These are phyloP conservation scores for Phragmatobia fuliginosa DNA, from an alignment of 2,888 invertebrate species.

Conservation along the genomic window DNA sequence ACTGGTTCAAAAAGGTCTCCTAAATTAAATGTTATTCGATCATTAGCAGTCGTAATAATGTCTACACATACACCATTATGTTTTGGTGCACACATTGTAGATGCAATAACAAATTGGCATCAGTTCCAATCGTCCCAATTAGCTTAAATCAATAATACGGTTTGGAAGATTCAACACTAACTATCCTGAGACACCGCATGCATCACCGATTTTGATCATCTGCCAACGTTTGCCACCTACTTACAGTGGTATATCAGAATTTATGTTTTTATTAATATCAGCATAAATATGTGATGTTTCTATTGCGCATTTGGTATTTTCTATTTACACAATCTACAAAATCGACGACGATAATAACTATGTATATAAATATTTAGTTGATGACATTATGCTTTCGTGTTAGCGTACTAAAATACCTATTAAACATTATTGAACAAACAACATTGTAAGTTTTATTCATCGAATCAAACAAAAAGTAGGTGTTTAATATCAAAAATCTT, in stretches of 20 bases:
- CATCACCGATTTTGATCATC: slow-evolving; percentile 64
- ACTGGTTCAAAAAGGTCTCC: slow-evolving; percentile 30
- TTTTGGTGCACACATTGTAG: slow-evolving; percentile 32
- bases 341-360: slow-evolving; percentile 37
- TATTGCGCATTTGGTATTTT: slow-evolving; percentile 51
- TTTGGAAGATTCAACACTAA: slow-evolving; percentile 55
- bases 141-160: slow-evolving; percentile 69
- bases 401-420: neutral
- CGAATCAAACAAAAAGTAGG: neutral
- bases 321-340: slow-evolving; percentile 35
- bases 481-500: neutral
- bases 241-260: slow-evolving; percentile 58
- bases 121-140: slow-evolving; percentile 60
- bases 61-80: slow-evolving; percentile 17
- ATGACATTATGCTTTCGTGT: neutral
- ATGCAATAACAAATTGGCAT: slow-evolving; percentile 55
- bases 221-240: slow-evolving; percentile 63
- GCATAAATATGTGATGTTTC: slow-evolving; percentile 31
- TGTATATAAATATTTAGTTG: slow-evolving; percentile 9
- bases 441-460: neutral
- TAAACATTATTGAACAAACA: neutral
- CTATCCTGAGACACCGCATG: slow-evolving; percentile 51
- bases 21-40: slow-evolving; percentile 35
- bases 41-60: slow-evolving; percentile 32
- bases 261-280: slow-evolving; percentile 60